These are phyloP conservation scores for Cephus cinctus DNA, from an alignment of 1,140 invertebrate genomes.

Conservation along the genomic window DNA sequence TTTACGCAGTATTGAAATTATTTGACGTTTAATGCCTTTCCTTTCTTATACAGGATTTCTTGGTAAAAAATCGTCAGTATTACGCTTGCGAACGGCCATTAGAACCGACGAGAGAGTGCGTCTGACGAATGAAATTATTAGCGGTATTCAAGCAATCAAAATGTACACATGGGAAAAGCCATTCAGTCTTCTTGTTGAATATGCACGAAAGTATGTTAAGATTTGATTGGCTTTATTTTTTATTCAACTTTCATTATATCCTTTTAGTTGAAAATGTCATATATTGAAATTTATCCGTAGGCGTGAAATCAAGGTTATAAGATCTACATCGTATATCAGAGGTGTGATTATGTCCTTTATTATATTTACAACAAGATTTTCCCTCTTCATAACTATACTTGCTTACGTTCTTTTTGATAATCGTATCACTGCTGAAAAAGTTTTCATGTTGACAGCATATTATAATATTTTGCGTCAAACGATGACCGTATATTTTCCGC, in stretches of 20 bases:
- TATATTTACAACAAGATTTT: constrained; percentile 73
- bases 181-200: constrained; percentile 68
- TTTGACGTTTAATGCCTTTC: no score
- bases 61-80: constrained; percentile 64
- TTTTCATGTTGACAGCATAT: constrained; percentile 73
- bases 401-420: constrained; percentile 69
- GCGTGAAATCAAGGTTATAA: constrained; percentile 69
- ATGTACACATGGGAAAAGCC: constrained; percentile 91
- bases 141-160: constrained; percentile 80
- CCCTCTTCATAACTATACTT: constrained; percentile 77
- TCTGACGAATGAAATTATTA: constrained; percentile 82
- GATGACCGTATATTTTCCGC: constrained; percentile 72
- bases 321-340: constrained; percentile 65
- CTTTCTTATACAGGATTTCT: constrained; percentile 61
- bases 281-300: no score
- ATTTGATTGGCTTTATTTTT: constrained; percentile 29
- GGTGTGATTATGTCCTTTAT: constrained; percentile 69
- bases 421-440: constrained; percentile 70
- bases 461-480: constrained; percentile 72
- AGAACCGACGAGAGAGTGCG: constrained; percentile 81
- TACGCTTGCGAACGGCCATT: constrained; percentile 61
- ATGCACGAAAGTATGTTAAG: constrained; percentile 58
- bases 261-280: no score
- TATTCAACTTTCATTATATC: constrained; percentile 30
- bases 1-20: no score